Evolutionary conservation across 2,113 vertebrate species (phyloP), one percentile per base, ranked within the genome.

Genomic region (Prolemur simus): DNA sequence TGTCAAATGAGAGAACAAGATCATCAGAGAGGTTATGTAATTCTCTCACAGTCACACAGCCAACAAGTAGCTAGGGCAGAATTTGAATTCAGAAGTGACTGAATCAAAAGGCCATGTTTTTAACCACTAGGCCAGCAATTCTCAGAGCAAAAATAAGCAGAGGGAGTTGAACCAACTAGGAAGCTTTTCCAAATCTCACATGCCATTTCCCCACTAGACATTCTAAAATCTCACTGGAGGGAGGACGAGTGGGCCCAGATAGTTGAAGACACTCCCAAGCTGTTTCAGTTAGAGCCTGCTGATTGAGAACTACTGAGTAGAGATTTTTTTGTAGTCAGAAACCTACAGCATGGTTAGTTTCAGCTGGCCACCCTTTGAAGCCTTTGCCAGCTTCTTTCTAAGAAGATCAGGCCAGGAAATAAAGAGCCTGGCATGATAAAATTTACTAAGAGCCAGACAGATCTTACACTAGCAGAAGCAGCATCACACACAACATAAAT

Each of bases 1-100:
- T 95, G 96, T 86, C 77, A 84, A 81, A 52, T 66, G 64, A 91
- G 29, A 93, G 25, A 83, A 86, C 9, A 52, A 58, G 47, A 93
- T 89, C 9, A 78, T 60, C 63, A 81, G 32, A 71, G 63, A 92
- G 37, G 32, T 45, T 37, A 58, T 60, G 1, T 58, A 71, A 56
- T 63, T 90, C 52, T 69, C 63, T 39, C 45, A 95, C 58, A 42
- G 73, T 69, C 45, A 92, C 20, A 58, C 13, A 80, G 11, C 32
- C 78, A 91, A 37, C 49, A 54, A 96, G 8, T 88, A 14, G 14
- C 37, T 78, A 14, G 25, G 32, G 39, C 17, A 52, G 32, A n/a
- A 60, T 68, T 66, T 92, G 60, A 89, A 89, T 74, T 27, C 45
- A 71, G 58, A 89, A 71, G 37, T 91, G 45, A 81, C 32, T 78